Base-by-base conservation (phyloP, 2,113 vertebrate genomes). In the Microtus richardsoni region DNA sequence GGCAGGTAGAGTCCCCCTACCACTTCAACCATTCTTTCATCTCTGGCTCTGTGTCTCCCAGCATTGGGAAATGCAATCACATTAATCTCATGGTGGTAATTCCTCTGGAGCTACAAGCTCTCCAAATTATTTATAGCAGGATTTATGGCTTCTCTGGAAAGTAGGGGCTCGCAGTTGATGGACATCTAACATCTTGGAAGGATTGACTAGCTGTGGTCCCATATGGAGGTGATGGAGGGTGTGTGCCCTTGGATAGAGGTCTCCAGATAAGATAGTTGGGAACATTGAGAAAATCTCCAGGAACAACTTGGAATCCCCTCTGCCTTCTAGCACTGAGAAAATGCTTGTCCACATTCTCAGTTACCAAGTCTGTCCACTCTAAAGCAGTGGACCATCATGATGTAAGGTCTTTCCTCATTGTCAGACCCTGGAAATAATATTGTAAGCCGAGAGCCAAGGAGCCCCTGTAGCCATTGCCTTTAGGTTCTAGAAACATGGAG, bases 11-110 rank as follows among this genome's bases (percentile, higher is more conserved):
- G 44, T 1, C 9, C 58, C 36, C 24, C 24, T 9, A 8, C 0
- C 4, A 11, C 71, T 39, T 30, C 30, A 28, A 0, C 36, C 9
- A 2, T 22, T 39, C 8, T 52, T 71, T 44, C 66, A 4, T 90
- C 82, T 86, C 86, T 9, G 64, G 36, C 36, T 17, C 74, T 12
- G 3, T 7, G 4, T 14, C 9, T 4, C 44, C 85, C 22, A n/a
- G 41, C 14, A 3, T 21, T 30, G 22, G 1, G 9, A 28, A 54
- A 39, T 1, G 2, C 1, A 0, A 22, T 30, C 5, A 2, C 75
- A n/a, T 64, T 49, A 11, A 39, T 21, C 41, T 58, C n/a, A 80
- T 41, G 2, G 24, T 73, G 12, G 49, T 3, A 26, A 91, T 21
- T 54, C 33, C 8, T 68, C 24, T 33, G n/a, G 22, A 49, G 66